phyloP scores from a whole-genome alignment of 2,113 vertebrate genomes.

The Sinocyclocheilus anshuiensis region DNA sequence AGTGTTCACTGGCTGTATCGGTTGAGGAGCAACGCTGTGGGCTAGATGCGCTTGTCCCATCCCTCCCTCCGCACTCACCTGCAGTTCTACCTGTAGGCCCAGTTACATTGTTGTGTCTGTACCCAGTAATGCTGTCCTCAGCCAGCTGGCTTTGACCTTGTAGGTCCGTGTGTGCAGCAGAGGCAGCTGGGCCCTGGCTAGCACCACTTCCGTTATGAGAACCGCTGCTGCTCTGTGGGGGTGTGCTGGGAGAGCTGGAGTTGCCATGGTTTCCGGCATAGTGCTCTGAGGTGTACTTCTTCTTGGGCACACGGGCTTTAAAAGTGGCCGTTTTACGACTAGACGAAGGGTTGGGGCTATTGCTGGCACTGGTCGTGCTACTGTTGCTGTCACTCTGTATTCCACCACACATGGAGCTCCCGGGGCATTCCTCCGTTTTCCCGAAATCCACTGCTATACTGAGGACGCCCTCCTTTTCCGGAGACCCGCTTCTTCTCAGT shows the following conservation, averaged over 20 bases:
- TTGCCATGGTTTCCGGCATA: slow-evolving; percentile 71
- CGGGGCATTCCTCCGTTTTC: slow-evolving; percentile 66
- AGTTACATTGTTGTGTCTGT: slow-evolving; percentile 59
- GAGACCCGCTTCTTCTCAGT: slow-evolving; percentile 53
- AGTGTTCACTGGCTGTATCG: slow-evolving; percentile 91
- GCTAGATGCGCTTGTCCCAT: slow-evolving; percentile 60
- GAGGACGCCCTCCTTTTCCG: slow-evolving; percentile 68
- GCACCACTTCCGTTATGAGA: slow-evolving; percentile 41
- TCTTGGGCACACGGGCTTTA: slow-evolving; percentile 87
- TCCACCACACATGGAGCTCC: slow-evolving; percentile 69
- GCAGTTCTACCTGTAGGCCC: slow-evolving; percentile 59
- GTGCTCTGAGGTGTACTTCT: slow-evolving; percentile 87
- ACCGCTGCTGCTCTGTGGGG: slow-evolving; percentile 51
- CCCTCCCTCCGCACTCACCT: slow-evolving; percentile 55
- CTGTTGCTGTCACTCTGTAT: slow-evolving; percentile 72
- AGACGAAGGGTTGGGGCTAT: slow-evolving; percentile 77
- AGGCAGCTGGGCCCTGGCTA: slow-evolving; percentile 50
- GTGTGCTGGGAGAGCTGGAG: slow-evolving; percentile 59
- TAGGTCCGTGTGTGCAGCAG: slow-evolving; percentile 5
- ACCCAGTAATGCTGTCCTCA: slow-evolving; percentile 63
- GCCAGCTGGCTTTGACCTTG: slow-evolving; percentile 35
- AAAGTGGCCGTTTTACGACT: slow-evolving; percentile 90
- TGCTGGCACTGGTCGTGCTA: slow-evolving; percentile 75
- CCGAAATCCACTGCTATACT: slow-evolving; percentile 54
- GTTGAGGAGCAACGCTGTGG: slow-evolving; percentile 86